Percentiles rank a stretch among this genome's conserved stretches.
phyloP scores from a whole-genome alignment of 2,113 vertebrate genomes.

The Anhinga anhinga region DNA sequence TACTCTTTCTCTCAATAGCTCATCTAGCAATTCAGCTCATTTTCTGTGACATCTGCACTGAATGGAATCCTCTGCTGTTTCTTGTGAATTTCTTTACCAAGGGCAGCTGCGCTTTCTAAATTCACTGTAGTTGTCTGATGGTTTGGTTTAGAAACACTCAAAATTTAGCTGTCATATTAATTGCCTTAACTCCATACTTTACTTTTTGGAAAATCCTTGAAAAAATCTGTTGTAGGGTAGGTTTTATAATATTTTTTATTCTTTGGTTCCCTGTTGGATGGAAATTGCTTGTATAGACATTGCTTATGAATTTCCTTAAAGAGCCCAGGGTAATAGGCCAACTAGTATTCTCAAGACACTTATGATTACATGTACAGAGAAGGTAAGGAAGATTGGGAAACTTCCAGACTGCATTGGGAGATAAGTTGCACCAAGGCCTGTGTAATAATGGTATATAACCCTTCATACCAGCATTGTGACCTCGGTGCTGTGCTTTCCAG shows the following conservation, averaged over 20 bases:
- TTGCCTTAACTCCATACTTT: background rate
- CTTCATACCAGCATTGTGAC: background rate
- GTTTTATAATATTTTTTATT: background rate
- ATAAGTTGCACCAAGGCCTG: background rate
- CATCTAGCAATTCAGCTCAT: background rate
- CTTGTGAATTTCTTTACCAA: background rate
- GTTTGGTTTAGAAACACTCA: background rate
- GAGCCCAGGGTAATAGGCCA: background rate
- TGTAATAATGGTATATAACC: fast-evolving
- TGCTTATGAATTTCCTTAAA: background rate
- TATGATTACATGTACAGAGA: background rate
- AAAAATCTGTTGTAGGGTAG: background rate
- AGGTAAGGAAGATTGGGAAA: background rate
- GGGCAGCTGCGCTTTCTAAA: background rate
- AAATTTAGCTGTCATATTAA: background rate
- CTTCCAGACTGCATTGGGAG: fast-evolving
- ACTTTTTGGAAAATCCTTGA: background rate
- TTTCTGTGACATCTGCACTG: background rate
- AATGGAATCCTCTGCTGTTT: background rate
- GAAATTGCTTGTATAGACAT: background rate
- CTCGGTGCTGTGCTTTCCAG: background rate
- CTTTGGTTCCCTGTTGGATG: background rate
- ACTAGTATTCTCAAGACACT: background rate
- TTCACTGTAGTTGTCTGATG: background rate
- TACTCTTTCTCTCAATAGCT: background rate